phyloP scores from a whole-genome alignment of 2,888 invertebrate species.

The Exocentrus adspersus region DNA sequence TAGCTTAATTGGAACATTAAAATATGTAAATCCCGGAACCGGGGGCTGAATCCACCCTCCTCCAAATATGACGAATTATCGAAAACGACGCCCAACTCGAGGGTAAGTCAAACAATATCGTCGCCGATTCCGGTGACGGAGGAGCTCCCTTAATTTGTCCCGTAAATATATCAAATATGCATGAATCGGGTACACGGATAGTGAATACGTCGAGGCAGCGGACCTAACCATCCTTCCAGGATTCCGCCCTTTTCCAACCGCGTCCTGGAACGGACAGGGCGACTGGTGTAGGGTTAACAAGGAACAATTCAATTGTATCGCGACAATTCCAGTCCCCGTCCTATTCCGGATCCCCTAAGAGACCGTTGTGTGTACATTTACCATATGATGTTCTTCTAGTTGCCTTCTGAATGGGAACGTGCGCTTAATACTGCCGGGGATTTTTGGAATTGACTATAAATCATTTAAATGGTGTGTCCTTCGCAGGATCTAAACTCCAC shows the following conservation, averaged over 20 bases:
- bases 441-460: conserved; percentile 46
- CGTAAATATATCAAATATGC: conserved; percentile 64
- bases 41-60: too few species aligned
- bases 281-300: conserved; percentile 63
- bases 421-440: conserved; percentile 34
- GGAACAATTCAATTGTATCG: conserved; percentile 63
- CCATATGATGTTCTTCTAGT: conserved; percentile 59
- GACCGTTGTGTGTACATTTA: conserved; percentile 58
- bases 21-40: too few species aligned
- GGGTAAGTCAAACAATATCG: conserved; percentile 58
- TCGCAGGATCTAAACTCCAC: conserved; percentile 29
- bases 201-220: conserved; percentile 55
- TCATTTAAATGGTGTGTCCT: conserved; percentile 43
- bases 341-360: conserved; percentile 55
- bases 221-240: conserved; percentile 42
- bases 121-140: conserved; percentile 54
- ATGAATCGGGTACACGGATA: conserved; percentile 61
- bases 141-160: conserved; percentile 61
- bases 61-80: conserved; percentile 17
- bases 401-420: conserved; percentile 40
- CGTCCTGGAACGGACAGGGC: conserved; percentile 42
- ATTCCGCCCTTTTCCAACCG: conserved; percentile 14
- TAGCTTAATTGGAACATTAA: too few species aligned
- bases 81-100: conserved; percentile 34
- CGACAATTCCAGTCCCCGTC: conserved; percentile 58